phyloP scores from a whole-genome alignment of 1,140 invertebrate genomes.

The Spodoptera frugiperda region DNA sequence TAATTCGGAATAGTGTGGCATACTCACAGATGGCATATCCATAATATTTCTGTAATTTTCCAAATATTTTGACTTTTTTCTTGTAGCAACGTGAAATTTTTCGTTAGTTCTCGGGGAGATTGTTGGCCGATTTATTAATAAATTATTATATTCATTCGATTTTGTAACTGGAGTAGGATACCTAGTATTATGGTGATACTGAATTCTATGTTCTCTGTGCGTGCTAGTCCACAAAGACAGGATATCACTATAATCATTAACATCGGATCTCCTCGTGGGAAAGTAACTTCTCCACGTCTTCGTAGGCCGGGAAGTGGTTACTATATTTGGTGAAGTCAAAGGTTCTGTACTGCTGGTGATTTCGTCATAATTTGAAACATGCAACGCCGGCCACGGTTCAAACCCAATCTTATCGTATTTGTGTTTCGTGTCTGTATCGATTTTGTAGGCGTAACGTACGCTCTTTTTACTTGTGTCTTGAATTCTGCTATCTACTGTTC shows the following conservation, averaged over 20 bases:
- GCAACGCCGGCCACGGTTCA: not conserved
- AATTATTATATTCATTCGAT: too few relatives aligned
- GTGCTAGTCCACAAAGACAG: not conserved
- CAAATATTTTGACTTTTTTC: not conserved
- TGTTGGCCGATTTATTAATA: too few relatives aligned
- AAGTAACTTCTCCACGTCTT: conserved; percentile 23
- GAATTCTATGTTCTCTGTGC: not conserved
- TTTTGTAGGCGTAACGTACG: not conserved
- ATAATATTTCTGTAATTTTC: not conserved
- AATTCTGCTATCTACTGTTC: not conserved
- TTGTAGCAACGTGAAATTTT: not conserved
- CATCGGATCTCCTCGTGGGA: not conserved
- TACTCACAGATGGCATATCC: not conserved
- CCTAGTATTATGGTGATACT: not conserved
- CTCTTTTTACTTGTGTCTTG: not conserved
- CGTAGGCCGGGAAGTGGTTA: not conserved
- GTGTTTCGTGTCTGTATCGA: not conserved
- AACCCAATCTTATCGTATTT: not conserved
- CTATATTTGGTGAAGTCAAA: not conserved
- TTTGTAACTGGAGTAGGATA: too few relatives aligned
- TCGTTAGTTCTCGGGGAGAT: too few relatives aligned
- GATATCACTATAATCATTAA: not conserved
- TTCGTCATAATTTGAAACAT: not conserved
- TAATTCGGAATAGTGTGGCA: not conserved
- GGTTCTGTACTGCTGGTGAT: conserved; percentile 5